phyloP scores from a whole-genome alignment of 2,113 vertebrate genomes.

The Synchiropus splendidus region DNA sequence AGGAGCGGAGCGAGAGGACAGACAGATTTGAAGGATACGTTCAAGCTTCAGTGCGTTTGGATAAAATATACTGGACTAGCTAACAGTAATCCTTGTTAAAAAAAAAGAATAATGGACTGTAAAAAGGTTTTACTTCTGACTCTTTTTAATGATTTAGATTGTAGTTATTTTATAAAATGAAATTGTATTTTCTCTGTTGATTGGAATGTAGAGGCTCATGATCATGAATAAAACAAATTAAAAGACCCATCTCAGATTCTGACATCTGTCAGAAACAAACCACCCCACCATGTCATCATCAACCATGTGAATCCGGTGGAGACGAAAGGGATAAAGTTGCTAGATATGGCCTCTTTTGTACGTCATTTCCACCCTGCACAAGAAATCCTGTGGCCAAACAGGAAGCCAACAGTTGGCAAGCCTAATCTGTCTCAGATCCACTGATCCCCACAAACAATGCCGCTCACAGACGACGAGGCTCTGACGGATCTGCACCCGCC shows the following conservation, averaged over 20 bases:
- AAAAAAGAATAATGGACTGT: no score
- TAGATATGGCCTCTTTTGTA: constrained; percentile 56
- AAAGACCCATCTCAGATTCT: no score
- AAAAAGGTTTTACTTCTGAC: no score
- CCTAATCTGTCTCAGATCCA: constrained; percentile 80
- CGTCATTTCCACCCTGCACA: constrained; percentile 58
- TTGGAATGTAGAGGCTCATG: not conserved
- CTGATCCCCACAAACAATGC: constrained; percentile 76
- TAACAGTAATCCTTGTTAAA: no score
- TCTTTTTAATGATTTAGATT: no score
- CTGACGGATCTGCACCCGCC: constrained; percentile 6
- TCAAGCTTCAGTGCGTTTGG: constrained; percentile 1
- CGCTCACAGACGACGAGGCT: constrained; percentile 46
- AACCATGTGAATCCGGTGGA: constrained; percentile 8
- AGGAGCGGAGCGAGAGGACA: not conserved
- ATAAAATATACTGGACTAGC: no score
- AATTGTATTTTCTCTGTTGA: not conserved
- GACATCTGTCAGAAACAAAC: no score
- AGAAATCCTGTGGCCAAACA: constrained; percentile 82
- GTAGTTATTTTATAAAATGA: not conserved
- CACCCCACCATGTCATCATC: no score
- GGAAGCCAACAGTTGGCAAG: constrained; percentile 77
- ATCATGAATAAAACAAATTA: no score
- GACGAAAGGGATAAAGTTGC: constrained; percentile 69
- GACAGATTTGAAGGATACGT: not conserved